Evolutionary conservation across 2,113 vertebrate species (phyloP).

Genomic region (Rhinopomastus cyanomelas): DNA sequence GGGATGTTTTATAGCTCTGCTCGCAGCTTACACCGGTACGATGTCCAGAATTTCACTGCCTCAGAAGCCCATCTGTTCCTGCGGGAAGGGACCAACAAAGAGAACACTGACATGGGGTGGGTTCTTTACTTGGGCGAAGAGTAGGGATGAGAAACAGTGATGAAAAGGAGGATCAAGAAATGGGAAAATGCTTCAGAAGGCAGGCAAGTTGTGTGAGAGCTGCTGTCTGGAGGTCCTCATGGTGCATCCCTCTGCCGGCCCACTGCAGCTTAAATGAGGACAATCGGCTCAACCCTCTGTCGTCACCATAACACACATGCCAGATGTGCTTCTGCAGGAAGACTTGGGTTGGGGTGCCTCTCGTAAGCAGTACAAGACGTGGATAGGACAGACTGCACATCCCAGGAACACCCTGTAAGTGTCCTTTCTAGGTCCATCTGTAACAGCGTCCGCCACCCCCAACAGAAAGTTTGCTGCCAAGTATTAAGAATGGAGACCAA

Average conservation of each 20-base stretch:
- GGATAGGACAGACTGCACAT: not conserved
- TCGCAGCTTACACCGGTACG: not conserved
- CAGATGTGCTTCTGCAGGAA: not conserved
- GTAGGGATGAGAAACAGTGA: not conserved
- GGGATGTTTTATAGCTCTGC: not conserved
- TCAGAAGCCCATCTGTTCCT: not conserved
- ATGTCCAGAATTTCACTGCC: not conserved
- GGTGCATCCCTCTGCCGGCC: not conserved
- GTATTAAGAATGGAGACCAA: not conserved
- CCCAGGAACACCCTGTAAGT: not conserved
- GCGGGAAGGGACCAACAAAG: not conserved
- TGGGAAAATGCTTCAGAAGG: not conserved
- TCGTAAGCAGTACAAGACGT: not conserved
- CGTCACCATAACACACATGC: rapidly evolving
- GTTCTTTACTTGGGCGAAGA: not conserved
- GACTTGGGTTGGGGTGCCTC: not conserved
- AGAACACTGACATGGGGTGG: not conserved
- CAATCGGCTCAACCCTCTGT: not conserved
- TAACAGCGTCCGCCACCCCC: not conserved
- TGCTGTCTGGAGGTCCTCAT: not conserved
- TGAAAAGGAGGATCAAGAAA: not conserved
- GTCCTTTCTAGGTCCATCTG: not conserved
- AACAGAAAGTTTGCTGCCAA: not conserved
- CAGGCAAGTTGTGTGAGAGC: not conserved
- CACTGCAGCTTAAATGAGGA: not conserved